Percentiles rank a stretch among this genome's conserved stretches.
Conservation (phyloP, 2,888 invertebrate genomes). For the Stenoptilia bipunctidactyla region DNA sequence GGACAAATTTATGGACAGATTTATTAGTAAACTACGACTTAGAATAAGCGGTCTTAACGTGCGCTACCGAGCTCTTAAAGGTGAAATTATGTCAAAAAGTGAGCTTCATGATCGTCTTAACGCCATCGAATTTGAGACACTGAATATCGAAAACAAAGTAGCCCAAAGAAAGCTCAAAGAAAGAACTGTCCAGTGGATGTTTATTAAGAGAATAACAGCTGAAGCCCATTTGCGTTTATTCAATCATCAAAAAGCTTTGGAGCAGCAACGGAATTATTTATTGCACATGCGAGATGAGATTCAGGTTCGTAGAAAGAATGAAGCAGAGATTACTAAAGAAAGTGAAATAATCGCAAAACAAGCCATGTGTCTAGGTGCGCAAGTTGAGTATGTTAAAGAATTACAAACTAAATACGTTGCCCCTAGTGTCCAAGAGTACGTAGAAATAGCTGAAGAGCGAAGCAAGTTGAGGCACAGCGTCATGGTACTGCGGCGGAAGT, state of each 20-base stretch:
- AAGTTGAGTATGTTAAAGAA: slow-evolving; percentile 36
- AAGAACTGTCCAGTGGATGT: slow-evolving; percentile 60
- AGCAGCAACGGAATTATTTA: slow-evolving; percentile 57
- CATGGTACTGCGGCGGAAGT: too few species aligned
- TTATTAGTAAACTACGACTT: slow-evolving; percentile 71
- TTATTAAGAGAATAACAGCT: slow-evolving; percentile 72
- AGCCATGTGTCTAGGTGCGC: slow-evolving; percentile 38
- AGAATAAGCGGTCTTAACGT: slow-evolving; percentile 67
- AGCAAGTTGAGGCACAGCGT: slow-evolving; percentile 34
- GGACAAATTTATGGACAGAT: slow-evolving; percentile 63
- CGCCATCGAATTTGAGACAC: slow-evolving; percentile 74
- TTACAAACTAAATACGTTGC: slow-evolving; percentile 37
- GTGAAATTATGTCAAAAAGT: slow-evolving; percentile 63
- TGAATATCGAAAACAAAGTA: slow-evolving; percentile 72
- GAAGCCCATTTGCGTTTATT: slow-evolving; percentile 68
- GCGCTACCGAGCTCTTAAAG: slow-evolving; percentile 63
- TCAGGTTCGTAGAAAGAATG: slow-evolving; percentile 40
- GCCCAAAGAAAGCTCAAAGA: slow-evolving; percentile 62
- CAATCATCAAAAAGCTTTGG: slow-evolving; percentile 67
- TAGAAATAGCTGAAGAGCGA: slow-evolving; percentile 60
- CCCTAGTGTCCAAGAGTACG: slow-evolving; percentile 72
- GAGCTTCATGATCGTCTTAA: slow-evolving; percentile 71
- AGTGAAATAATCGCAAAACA: slow-evolving; percentile 39
- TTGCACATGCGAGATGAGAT: slow-evolving; percentile 46
- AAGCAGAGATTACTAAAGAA: slow-evolving; percentile 49